phyloP scores from a whole-genome alignment of 2,113 vertebrate genomes.

The Elephas maximus region DNA sequence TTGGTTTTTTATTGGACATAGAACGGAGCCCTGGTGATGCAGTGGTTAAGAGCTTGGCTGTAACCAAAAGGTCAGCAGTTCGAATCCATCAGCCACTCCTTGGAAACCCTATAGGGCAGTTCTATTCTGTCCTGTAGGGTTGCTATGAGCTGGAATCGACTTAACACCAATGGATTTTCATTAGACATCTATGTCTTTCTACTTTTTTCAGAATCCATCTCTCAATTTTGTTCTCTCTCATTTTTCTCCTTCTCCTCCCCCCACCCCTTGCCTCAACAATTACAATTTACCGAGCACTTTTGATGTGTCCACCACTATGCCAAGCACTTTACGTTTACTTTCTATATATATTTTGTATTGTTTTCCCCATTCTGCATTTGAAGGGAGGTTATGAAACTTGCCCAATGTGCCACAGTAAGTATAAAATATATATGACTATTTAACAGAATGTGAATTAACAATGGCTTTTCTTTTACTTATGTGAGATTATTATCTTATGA shows the following conservation, averaged over 20 bases:
- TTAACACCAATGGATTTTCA: no score
- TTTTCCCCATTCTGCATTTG: neutral
- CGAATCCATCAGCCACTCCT: no score
- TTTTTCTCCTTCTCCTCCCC: neutral
- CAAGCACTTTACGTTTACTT: neutral
- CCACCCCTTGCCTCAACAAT: neutral
- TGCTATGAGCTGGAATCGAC: no score
- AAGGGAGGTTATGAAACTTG: conserved; percentile 8
- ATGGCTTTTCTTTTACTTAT: neutral
- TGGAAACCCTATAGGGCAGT: no score
- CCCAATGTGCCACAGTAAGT: neutral
- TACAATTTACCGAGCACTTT: neutral
- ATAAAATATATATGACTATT: neutral
- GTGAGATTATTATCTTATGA: neutral
- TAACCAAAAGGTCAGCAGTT: no score
- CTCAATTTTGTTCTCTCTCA: neutral
- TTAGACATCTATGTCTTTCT: neutral
- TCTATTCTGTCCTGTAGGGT: no score
- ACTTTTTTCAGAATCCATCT: conserved; percentile 1
- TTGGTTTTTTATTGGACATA: no score
- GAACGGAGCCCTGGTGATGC: no score
- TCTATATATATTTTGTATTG: neutral
- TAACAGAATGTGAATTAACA: neutral
- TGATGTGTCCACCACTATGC: neutral
- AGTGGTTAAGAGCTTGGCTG: no score